Percentiles rank a stretch among this genome's conserved stretches.
phyloP scores from a whole-genome alignment of 2,797 vertebrate species.

The Lophius americanus region DNA sequence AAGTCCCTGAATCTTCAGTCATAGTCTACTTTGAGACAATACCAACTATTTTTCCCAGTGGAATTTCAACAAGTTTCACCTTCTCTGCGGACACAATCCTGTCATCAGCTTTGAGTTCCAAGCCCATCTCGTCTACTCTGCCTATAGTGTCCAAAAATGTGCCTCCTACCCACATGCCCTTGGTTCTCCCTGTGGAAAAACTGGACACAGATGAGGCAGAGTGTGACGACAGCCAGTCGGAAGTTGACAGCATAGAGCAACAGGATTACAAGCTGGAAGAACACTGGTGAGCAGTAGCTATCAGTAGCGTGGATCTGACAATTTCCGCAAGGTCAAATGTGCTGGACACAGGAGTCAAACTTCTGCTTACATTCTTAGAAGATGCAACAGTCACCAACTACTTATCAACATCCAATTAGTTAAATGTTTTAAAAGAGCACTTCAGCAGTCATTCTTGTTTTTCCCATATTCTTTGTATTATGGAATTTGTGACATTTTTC shows the following conservation, averaged over 20 bases:
- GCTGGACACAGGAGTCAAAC: neutral
- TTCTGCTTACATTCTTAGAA: neutral
- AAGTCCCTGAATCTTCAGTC: constrained; percentile 45
- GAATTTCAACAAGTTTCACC: constrained; percentile 15
- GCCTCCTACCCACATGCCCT: constrained; percentile 23
- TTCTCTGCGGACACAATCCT: constrained; percentile 65
- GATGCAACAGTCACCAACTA: neutral
- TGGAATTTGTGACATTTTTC: neutral
- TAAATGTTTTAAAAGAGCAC: neutral
- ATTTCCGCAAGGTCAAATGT: neutral
- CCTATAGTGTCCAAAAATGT: constrained; percentile 81
- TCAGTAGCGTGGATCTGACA: too few species aligned
- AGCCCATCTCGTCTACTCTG: constrained; percentile 81
- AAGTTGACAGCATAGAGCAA: constrained; percentile 37
- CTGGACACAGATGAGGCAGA: constrained; percentile 56
- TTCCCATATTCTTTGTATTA: neutral
- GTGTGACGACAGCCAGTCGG: constrained; percentile 36
- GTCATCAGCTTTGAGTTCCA: constrained; percentile 73
- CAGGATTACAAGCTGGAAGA: constrained; percentile 73
- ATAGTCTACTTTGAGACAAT: constrained; percentile 80
- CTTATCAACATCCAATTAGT: neutral
- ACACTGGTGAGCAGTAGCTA: constrained; percentile 69
- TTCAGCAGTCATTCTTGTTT: neutral
- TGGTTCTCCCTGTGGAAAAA: constrained; percentile 56
- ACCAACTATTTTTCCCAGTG: constrained; percentile 61